These are phyloP conservation scores for Hemiscyllium ocellatum DNA, from an alignment of 2,113 vertebrate genomes.

Conservation along the genomic window DNA sequence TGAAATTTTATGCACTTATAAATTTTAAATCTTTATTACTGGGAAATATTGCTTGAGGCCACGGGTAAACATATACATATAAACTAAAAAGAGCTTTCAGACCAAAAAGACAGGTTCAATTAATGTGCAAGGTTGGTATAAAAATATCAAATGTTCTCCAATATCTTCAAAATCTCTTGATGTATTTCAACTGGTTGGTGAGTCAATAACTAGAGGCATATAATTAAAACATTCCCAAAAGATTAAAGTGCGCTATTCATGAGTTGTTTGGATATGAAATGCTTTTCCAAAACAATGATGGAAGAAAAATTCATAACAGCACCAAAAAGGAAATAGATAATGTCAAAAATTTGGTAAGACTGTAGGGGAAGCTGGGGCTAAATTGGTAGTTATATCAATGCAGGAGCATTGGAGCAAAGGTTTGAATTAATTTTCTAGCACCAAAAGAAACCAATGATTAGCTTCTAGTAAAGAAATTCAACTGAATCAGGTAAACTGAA, in stretches of 20 bases:
- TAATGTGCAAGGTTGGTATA: not conserved
- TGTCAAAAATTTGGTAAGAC: not conserved
- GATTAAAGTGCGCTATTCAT: not conserved
- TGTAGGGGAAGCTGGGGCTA: not conserved
- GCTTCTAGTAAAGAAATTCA: not conserved
- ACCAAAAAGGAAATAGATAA: not conserved
- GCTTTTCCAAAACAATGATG: not conserved
- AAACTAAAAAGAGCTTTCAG: not conserved
- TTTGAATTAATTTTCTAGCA: not conserved
- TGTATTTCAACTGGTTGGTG: not conserved
- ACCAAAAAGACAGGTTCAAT: not conserved
- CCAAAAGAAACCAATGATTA: not conserved
- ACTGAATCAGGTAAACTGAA: not conserved
- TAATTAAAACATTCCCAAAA: not conserved
- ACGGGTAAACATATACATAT: not conserved
- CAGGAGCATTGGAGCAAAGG: not conserved
- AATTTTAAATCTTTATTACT: slow-evolving; percentile 4
- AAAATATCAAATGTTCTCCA: not conserved
- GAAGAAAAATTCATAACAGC: not conserved
- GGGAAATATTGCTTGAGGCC: not conserved
- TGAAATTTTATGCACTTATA: not conserved
- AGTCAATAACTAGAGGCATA: not conserved
- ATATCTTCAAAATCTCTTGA: not conserved
- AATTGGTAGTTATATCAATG: not conserved
- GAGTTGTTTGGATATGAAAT: not conserved